Evolutionary conservation across 2,888 invertebrate species (phyloP).

Genomic region (Leptodirus hochenwartii): DNA sequence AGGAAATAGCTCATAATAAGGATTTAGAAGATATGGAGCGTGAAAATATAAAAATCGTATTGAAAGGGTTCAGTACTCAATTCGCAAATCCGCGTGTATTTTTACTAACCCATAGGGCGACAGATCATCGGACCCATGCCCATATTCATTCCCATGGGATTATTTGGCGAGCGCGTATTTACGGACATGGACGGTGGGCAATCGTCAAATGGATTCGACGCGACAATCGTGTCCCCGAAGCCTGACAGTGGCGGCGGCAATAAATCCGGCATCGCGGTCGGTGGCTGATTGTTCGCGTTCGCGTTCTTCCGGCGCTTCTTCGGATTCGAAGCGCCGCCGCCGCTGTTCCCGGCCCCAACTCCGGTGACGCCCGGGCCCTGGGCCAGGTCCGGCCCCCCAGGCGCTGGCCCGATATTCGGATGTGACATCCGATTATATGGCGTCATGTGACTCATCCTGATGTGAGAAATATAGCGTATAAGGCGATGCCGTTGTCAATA

Average conservation of each 20-base stretch:
- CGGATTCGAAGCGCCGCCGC: slow-evolving; percentile 60
- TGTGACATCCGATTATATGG: too few species aligned
- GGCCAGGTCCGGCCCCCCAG: too few species aligned
- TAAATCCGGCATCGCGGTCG: slow-evolving; percentile 58
- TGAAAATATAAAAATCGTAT: too few species aligned
- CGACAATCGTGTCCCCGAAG: slow-evolving; percentile 85
- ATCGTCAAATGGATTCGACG: slow-evolving; percentile 90
- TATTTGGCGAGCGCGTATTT: slow-evolving; percentile 21
- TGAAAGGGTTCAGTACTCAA: too few species aligned
- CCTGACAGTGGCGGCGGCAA: slow-evolving; percentile 76
- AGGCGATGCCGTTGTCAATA: too few species aligned
- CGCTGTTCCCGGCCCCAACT: too few species aligned
- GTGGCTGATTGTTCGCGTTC: slow-evolving; percentile 47
- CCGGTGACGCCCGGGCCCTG: too few species aligned
- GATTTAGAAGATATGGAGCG: too few species aligned
- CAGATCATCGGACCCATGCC: slow-evolving; percentile 38
- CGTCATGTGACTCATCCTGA: slow-evolving; percentile 28
- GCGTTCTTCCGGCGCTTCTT: slow-evolving; percentile 74
- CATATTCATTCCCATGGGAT: slow-evolving; percentile 32
- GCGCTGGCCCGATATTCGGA: too few species aligned
- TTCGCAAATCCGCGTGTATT: too few species aligned
- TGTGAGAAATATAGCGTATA: too few species aligned
- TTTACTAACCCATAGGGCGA: slow-evolving; percentile 40
- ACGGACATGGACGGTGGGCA: slow-evolving; percentile 39
- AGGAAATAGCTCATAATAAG: too few species aligned